Evolutionary conservation across 1,140 invertebrate species (phyloP).

Genomic region (Drosophila suzukii): DNA sequence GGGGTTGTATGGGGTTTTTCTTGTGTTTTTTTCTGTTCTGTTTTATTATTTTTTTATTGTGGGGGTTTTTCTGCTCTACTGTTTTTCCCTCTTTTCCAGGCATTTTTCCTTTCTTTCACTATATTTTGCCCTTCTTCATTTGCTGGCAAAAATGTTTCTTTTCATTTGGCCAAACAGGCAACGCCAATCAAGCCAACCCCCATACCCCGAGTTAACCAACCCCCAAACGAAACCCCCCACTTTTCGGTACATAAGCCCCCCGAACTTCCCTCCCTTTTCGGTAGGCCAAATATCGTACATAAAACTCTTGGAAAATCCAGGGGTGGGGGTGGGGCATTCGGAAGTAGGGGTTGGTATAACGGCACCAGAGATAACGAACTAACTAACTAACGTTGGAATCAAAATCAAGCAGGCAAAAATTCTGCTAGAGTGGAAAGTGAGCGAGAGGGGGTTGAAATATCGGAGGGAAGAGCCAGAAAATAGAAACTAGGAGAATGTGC

Average conservation of each 20-base stretch:
- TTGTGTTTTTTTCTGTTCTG: neutral
- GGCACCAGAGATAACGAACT: slow-evolving; percentile 67
- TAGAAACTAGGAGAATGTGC: slow-evolving; percentile 11
- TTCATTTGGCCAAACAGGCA: slow-evolving; percentile 63
- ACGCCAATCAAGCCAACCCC: slow-evolving; percentile 59
- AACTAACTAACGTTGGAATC: slow-evolving; percentile 76
- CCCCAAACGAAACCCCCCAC: slow-evolving; percentile 7
- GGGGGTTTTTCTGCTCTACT: slow-evolving; percentile 30
- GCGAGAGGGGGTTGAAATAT: neutral
- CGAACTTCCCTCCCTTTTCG: slow-evolving; percentile 13
- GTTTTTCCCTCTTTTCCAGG: slow-evolving; percentile 41
- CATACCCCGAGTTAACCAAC: slow-evolving; percentile 4
- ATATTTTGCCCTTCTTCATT: slow-evolving; percentile 60
- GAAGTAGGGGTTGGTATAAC: slow-evolving; percentile 32
- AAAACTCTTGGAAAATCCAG: slow-evolving; percentile 34
- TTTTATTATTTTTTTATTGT: neutral
- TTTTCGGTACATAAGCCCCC: slow-evolving; percentile 40
- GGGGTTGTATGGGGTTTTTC: slow-evolving; percentile 29
- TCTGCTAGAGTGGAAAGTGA: neutral
- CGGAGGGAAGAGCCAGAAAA: slow-evolving; percentile 10
- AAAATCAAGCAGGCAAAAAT: slow-evolving; percentile 52
- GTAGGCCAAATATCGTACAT: slow-evolving; percentile 62
- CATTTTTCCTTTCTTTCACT: slow-evolving; percentile 44
- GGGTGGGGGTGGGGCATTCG: neutral
- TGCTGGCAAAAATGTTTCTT: slow-evolving; percentile 71